Base-by-base conservation (phyloP, 2,888 invertebrate species). In the Gortyna flavago region DNA sequence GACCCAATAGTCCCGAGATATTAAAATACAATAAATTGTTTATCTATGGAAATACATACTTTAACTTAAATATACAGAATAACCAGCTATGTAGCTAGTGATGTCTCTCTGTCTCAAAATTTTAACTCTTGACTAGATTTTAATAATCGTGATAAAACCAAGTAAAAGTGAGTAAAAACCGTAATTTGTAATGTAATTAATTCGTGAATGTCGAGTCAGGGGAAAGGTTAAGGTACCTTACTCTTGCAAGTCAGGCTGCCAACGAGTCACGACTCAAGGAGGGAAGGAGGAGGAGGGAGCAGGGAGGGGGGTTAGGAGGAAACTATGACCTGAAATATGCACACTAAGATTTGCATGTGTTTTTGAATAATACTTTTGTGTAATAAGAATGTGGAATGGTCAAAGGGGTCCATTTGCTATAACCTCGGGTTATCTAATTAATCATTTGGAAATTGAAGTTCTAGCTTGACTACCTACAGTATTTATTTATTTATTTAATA, bases 161-260 rank as follows among this genome's bases (percentile, higher is more conserved):
- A 83, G 83, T 84, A 80, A 83, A 76, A 84, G 85, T 80, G 2
- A 35, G 41, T 21, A 68, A 71, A 82, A 76, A 65, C 16, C 5
- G 16, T n/a, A 4, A 70, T 84, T 80, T 84, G 85, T 76, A 79
- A 54, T 68, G 76, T 84, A 83, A 83, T 83, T 83, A 84, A 84
- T 72, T 80, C 83, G 85, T 83, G 83, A 83, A 71, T 68, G 85
- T 80, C 67, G 59, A 70, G 32, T 48, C n/a, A 21, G 29, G 44
- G 9, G 61, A 73, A 73, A 83, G 85, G 83, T 83, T 73, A 57
- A 6, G 7, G 62, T 38, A 38, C 9, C n/a, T 64, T 48, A 59
- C 18, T 80, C 59, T 61, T 35, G 4, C 29, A 11, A 29, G 62
- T 44, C 41, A 25, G 35, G 32, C 62, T 51, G 3, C 18, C 32